A percentile compares a stretch with the other conserved stretches of the same genome.
Conservation (phyloP, 2,797 vertebrate species). For the Microchirus variegatus region DNA sequence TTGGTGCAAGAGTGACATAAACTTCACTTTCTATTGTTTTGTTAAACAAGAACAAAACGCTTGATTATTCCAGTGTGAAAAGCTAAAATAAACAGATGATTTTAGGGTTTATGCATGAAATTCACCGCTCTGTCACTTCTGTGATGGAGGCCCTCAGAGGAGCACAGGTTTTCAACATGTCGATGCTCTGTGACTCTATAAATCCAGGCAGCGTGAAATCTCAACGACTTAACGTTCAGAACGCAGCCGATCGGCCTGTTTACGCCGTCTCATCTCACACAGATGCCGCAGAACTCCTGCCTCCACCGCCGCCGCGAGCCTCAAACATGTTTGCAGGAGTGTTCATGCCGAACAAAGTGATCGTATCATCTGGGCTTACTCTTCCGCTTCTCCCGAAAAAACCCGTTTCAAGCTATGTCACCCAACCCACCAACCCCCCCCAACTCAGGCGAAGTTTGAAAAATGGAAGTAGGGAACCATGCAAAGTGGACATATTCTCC, state of each 20-base stretch:
- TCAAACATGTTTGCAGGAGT: constrained; percentile 71
- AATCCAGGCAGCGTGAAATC: constrained; percentile 75
- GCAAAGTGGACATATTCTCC: constrained; percentile 81
- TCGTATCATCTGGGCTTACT: constrained; percentile 77
- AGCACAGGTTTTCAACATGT: constrained; percentile 52
- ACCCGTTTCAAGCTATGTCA: constrained; percentile 74
- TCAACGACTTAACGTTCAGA: constrained; percentile 61
- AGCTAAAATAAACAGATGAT: no score
- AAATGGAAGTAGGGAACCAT: constrained; percentile 79
- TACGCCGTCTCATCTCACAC: constrained; percentile 71
- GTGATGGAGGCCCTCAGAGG: constrained; percentile 47
- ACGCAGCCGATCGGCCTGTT: constrained; percentile 72
- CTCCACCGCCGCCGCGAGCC: not conserved
- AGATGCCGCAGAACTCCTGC: constrained; percentile 52
- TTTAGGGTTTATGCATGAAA: constrained; percentile 54
- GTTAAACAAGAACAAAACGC: not conserved
- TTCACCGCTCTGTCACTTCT: constrained; percentile 46
- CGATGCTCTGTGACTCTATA: constrained; percentile 59
- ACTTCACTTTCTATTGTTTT: no score
- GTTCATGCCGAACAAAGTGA: constrained; percentile 80
- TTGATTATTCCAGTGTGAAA: not conserved
- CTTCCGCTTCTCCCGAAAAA: constrained; percentile 65
- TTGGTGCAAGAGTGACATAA: no score
- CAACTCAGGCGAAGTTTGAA: constrained; percentile 74
- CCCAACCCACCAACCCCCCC: constrained; percentile 17